Evolutionary conservation across 2,797 vertebrate species (phyloP).

Genomic region (Fundulus diaphanus): DNA sequence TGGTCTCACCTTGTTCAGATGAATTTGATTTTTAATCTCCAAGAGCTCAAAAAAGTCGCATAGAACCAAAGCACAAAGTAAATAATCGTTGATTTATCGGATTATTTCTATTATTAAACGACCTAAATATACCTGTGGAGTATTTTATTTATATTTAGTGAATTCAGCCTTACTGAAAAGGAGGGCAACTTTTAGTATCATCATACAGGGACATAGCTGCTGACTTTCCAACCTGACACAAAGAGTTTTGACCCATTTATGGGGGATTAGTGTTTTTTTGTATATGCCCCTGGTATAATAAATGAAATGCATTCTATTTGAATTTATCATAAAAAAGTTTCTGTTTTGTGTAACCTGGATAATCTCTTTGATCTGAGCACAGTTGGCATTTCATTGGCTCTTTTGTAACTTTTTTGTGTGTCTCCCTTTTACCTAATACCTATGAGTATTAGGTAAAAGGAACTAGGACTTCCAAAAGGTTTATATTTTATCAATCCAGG

Average conservation of each 20-base stretch:
- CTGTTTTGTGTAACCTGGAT: too few species aligned
- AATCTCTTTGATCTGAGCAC: too few species aligned
- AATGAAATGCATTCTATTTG: slow-evolving; percentile 3
- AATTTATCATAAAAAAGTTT: slow-evolving; percentile 22
- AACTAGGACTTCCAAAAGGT: neutral
- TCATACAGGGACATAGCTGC: neutral
- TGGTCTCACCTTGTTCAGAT: neutral
- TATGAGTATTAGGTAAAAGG: too few species aligned
- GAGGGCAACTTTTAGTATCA: too few species aligned
- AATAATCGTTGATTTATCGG: neutral
- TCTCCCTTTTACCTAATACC: neutral
- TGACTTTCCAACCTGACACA: neutral
- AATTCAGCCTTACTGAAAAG: neutral
- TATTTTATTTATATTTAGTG: neutral
- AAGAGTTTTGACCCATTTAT: neutral
- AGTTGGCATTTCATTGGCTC: neutral
- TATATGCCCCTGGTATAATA: neutral
- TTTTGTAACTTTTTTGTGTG: neutral
- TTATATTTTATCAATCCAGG: neutral
- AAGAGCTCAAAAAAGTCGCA: neutral
- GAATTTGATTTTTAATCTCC: too few species aligned
- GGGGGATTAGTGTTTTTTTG: neutral
- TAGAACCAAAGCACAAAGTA: too few species aligned
- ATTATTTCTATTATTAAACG: neutral
- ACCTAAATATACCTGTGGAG: neutral